Evolutionary conservation across 2,113 vertebrate species (phyloP).

Genomic region (Antechinus stuartii): DNA sequence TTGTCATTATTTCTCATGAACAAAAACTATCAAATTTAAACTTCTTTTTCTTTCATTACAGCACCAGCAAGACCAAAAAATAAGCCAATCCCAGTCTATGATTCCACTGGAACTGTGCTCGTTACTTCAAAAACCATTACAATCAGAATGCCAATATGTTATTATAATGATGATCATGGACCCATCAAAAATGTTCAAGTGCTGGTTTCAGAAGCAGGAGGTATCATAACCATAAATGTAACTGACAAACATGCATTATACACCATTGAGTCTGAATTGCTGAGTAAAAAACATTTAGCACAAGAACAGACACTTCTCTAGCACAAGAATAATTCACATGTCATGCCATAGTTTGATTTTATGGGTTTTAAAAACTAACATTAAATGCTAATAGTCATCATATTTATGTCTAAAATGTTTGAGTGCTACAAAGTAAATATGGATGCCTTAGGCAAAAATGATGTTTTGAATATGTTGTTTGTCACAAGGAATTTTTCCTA

Average conservation of each 20-base stretch:
- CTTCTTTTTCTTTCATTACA: slow-evolving; percentile 83
- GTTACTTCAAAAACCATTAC: slow-evolving; percentile 93
- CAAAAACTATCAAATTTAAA: slow-evolving; percentile 10
- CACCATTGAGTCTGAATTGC: not conserved
- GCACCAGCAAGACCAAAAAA: slow-evolving; percentile 90
- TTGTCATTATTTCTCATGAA: not conserved
- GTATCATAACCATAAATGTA: slow-evolving; percentile 83
- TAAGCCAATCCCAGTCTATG: slow-evolving; percentile 89
- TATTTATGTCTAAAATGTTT: not conserved
- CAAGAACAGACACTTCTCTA: slow-evolving; percentile 28
- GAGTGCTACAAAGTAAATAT: not conserved
- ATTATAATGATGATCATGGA: slow-evolving; percentile 95
- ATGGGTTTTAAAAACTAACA: slow-evolving; percentile 30
- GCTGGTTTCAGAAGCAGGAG: slow-evolving; percentile 94
- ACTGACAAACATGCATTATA: slow-evolving; percentile 31
- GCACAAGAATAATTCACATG: not conserved
- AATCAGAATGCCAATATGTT: slow-evolving; percentile 95
- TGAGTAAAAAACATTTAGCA: slow-evolving; percentile 9
- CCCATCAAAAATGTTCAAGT: slow-evolving; percentile 95
- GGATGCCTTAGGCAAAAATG: not conserved
- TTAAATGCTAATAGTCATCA: not conserved
- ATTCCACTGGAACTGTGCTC: slow-evolving; percentile 88
- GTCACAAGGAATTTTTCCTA: not conserved
- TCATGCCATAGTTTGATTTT: slow-evolving; percentile 13
- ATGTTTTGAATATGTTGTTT: slow-evolving; percentile 12